phyloP scores from a whole-genome alignment of 2,113 vertebrate genomes.

The Eleginops maclovinus region DNA sequence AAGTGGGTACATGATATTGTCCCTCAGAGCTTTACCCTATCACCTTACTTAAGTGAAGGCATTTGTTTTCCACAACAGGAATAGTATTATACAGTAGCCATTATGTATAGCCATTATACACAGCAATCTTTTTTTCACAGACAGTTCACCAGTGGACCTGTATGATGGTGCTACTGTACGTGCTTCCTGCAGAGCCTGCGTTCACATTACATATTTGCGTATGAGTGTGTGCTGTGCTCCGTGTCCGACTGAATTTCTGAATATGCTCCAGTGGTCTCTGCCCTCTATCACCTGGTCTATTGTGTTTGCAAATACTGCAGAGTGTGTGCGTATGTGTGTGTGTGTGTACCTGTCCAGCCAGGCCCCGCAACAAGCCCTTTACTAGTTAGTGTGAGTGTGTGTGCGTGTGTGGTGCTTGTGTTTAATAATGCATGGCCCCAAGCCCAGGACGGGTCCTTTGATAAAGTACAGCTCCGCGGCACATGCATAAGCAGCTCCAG shows the following conservation, averaged over 20 bases:
- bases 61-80: background rate
- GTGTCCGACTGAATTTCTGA: conserved; percentile 39
- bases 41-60: conserved; percentile 3
- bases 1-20: background rate
- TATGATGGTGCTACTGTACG: background rate
- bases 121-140: conserved; percentile 2
- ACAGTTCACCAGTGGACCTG: conserved; percentile 12
- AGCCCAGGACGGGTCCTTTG: conserved; percentile 83
- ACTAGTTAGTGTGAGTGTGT: conserved; percentile 43
- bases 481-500: conserved; percentile 85
- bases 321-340: conserved; percentile 30
- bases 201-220: conserved; percentile 22
- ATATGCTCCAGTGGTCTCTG: conserved; percentile 38
- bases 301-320: conserved; percentile 50
- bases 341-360: conserved; percentile 61
- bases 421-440: conserved; percentile 86
- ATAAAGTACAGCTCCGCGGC: conserved; percentile 84
- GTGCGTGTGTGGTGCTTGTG: conserved; percentile 66
- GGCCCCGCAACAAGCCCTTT: conserved; percentile 53
- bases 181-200: conserved; percentile 9
- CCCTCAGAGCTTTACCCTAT: background rate
- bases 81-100: conserved; percentile 4
- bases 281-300: conserved; percentile 49
- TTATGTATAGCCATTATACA: background rate
- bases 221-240: conserved; percentile 23